Base-by-base conservation (phyloP, 2,113 vertebrate species). In the Xiphophorus couchianus region DNA sequence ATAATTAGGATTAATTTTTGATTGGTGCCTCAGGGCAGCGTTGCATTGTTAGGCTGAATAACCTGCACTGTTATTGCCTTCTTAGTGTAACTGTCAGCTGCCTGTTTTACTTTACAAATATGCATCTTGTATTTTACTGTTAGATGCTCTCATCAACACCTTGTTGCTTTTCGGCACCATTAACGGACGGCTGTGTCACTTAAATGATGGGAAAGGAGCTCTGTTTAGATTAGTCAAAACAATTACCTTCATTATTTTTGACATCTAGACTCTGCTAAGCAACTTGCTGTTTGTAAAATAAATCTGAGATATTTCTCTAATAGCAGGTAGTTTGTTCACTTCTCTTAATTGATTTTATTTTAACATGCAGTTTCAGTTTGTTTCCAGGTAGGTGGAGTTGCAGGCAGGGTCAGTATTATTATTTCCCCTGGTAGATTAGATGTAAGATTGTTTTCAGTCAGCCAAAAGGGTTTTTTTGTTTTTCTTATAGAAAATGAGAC, bases 1-100 rank as follows among this genome's bases (percentile, higher is more conserved):
- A 94, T 94, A 94, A 95, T 95, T 94, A 93, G 90, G 82, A 94
- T 94, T 84, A 91, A 94, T 94, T 94, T 95, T 94, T 94, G 90
- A 94, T 95, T 80, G 83, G 76, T 35, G 92, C 93, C 94, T 81
- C 67, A 31, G 85, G 91, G 89, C 87, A 76, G 77, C 78, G 82
- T 74, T 90, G 88, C 88, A 89, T 92, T 93, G 93, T 92, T 89
- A 78, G 76, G 70, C 76, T 66, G 81, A 51, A 65, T 76, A 89
- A 89, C 62, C 67, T 62, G 66, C 60, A 71, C 87, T 91, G 90
- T 93, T 88, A 89, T 89, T 90, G 86, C 82, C 84, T 86, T 86
- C 91, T 94, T 91, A 92, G 87, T 93, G 93, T 94, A 93, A 84
- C 92, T 94, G 94, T 94, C 93, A 93, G 86, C 62, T 73, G 80